Base-by-base conservation (phyloP, 2,113 vertebrate genomes). In the Gavialis gangeticus region DNA sequence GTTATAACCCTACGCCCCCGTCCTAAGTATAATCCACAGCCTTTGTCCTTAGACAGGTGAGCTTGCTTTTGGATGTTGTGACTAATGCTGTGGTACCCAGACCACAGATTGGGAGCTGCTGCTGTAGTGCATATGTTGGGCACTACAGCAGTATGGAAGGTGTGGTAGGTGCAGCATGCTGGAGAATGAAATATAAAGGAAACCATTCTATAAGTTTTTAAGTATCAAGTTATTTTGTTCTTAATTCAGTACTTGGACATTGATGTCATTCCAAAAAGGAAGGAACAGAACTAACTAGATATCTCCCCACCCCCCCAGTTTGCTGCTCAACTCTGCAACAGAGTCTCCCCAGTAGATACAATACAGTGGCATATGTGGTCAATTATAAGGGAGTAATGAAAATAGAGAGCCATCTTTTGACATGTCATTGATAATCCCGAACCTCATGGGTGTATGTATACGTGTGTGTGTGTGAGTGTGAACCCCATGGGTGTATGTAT, bases 121-220 rank as follows among this genome's bases (percentile, higher is more conserved):
- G 46, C 46, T 46, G 46, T 46, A 87, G 57, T n/a, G 15, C 11
- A 5, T 46, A 6, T 7, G 34, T 87, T 75, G 58, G 46, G 79
- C 77, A 30, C 16, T 34, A 56, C 6, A 22, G 18, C 71, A 84
- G 71, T 93, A 71, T 10, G 84, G 19, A 79, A 73, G 89, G 34
- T 37, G 25, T 24, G 0, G n/a, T 0, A 64, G 57, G 56, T 83
- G 25, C 84, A 18, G 55, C 28, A 77, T 79, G 71, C 21, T 24
- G 46, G 22, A 64, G 12, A 79, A 8, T 30, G 63, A 77, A 92
- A 75, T 88, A 71, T 27, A 76, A 71, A 80, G 7, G 63, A 79
- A 14, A 69, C 3, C 0, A 0, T 63, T 88, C 84, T 56, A 30
- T 3, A 6, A n/a, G 46, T 46, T 46, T 8, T 46, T 46, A 46